Evolutionary conservation across 2,888 invertebrate genomes (phyloP).

Genomic region (Amphipoea oculea): DNA sequence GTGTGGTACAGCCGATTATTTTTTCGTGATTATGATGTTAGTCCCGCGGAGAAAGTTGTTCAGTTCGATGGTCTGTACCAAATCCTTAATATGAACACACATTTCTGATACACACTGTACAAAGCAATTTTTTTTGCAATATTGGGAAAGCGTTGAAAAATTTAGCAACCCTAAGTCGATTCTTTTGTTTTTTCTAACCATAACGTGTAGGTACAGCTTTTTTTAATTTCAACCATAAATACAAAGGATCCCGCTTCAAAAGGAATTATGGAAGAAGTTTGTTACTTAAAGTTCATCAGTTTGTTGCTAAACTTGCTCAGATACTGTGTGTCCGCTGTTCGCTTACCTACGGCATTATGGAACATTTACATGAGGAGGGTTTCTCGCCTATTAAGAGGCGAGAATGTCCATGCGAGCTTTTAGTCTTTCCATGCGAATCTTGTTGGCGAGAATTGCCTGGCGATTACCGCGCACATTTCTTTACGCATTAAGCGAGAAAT

Average conservation of each 20-base stretch:
- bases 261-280: conserved; percentile 84
- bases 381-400: background rate
- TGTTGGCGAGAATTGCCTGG: background rate
- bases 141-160: background rate
- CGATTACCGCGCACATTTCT: background rate
- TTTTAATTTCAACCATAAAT: conserved; percentile 63
- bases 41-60: background rate
- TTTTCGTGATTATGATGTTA: background rate
- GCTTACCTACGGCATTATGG: conserved; percentile 71
- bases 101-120: background rate
- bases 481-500: background rate
- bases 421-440: background rate
- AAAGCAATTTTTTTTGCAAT: background rate
- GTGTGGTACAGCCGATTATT: background rate
- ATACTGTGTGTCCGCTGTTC: conserved; percentile 70
- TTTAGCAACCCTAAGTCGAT: background rate
- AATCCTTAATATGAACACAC: background rate
- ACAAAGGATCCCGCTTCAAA: conserved; percentile 77
- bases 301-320: conserved; percentile 77
- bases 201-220: conserved; percentile 20
- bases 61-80: background rate
- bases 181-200: background rate
- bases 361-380: conserved; percentile 2
- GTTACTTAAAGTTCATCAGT: conserved; percentile 80
- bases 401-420: background rate